phyloP scores from a whole-genome alignment of 1,140 invertebrate genomes.

The Drosophila melanica region DNA sequence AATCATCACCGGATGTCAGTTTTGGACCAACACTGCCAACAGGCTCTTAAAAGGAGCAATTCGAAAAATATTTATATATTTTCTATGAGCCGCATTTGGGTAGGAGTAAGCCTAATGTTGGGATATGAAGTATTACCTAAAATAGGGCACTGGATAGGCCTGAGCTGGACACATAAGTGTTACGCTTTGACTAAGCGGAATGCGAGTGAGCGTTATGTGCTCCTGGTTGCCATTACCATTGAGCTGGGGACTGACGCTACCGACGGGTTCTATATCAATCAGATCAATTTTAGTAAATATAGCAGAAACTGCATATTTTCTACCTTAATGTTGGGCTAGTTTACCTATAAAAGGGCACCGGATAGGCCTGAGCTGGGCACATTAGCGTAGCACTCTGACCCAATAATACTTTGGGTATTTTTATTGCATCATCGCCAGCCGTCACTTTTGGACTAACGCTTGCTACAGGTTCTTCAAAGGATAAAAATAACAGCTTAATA shows the following conservation, averaged over 20 bases:
- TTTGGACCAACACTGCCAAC: conserved; percentile 87
- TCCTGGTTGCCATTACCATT: conserved; percentile 70
- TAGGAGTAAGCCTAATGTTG: conserved; percentile 36
- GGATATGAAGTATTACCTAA: conserved; percentile 85
- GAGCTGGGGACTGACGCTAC: conserved; percentile 87
- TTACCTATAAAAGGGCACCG: conserved; percentile 87
- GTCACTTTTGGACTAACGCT: conserved; percentile 88
- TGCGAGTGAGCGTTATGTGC: conserved; percentile 66
- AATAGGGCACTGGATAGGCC: conserved; percentile 87
- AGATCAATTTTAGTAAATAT: background rate
- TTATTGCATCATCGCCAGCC: conserved; percentile 85
- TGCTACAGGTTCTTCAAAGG: conserved; percentile 88
- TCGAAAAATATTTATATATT: background rate
- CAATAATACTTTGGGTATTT: conserved; percentile 83
- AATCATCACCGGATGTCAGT: conserved; percentile 84
- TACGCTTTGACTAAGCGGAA: conserved; percentile 83
- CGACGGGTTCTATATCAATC: conserved; percentile 86
- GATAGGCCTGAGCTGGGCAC: conserved; percentile 87
- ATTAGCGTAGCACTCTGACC: conserved; percentile 84
- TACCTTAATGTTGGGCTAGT: conserved; percentile 61
- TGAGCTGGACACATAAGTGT: conserved; percentile 87
- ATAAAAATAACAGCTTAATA: conserved; percentile 1
- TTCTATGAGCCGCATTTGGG: background rate
- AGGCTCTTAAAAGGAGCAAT: conserved; percentile 84
- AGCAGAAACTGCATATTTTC: background rate